Base-by-base conservation (phyloP, 2,888 invertebrate species). In the Gastrophysa polygoni region DNA sequence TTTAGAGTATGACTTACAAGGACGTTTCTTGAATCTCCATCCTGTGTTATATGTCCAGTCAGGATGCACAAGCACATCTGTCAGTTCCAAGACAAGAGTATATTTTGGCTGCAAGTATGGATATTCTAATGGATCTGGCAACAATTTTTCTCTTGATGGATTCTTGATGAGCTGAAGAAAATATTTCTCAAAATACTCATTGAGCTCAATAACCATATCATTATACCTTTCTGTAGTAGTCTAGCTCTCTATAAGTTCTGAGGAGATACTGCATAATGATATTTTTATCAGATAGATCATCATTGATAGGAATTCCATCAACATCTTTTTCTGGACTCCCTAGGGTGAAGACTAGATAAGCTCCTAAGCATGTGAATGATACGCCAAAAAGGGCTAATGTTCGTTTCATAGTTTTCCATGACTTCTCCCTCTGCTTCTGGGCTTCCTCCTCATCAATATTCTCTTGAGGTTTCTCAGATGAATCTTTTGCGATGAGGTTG, bases 31-130 rank as follows among this genome's bases (percentile, higher is more conserved):
- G 81, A 98, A 99, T 71, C 98, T 88, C 97, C 97, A 98, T 1
- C 98, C 98, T 64, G 96, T 97, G 82, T 92, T 90, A 79, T 96
- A 96, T 82, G 97, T 97, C 98, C 98, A 99, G 81, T 98, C 98
- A 0, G 98, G 98, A 81, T 98, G 96, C 11, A 99, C 95, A 11
- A 99, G 85, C 10, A 99, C 90, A 77, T 96, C 98, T 32, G 94
- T 98, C 85, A 98, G 88, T 85, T 99, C 99, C 59, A 99, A 82
- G 28, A 98, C 93, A 29, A 99, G 84, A 0, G 99, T 99, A 81
- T 97, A 99, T 0, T 95, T 93, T n/a, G 98, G 98, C 82, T 99
- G 98, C 28, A 87, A 83, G 81, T 96, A 98, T 0, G 98, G 98
- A 63, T 90, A 87, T 61, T 91, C 89, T 18, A 98, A 80, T 0